Conservation (phyloP, 2,888 invertebrate genomes). For the Drosophila kambysellisi region DNA sequence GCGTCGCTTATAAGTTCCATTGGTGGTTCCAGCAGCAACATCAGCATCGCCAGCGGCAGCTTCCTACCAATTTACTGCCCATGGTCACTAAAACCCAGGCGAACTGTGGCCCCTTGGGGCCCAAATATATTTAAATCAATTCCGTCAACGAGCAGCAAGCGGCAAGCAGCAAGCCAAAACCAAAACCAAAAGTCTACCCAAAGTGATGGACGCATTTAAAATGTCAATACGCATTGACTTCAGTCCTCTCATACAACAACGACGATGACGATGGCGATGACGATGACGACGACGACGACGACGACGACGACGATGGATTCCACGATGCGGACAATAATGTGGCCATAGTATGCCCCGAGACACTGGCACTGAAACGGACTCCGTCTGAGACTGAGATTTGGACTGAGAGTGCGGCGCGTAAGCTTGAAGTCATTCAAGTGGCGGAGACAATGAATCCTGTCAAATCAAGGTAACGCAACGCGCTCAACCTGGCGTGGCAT, state of each 20-base stretch:
- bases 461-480: constrained; percentile 74
- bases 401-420: constrained; percentile 54
- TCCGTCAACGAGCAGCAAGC: constrained; percentile 58
- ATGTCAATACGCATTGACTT: constrained; percentile 82
- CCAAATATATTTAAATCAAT: constrained; percentile 82
- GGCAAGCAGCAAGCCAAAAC: constrained; percentile 20
- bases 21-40: constrained; percentile 13
- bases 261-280: constrained; percentile 2
- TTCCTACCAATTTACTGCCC: constrained; percentile 63
- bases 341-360: constrained; percentile 22
- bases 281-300: constrained; percentile 13
- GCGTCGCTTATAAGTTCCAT: constrained; percentile 70
- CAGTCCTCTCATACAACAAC: constrained; percentile 26
- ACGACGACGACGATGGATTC: constrained; percentile 26
- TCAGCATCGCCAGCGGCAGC: constrained; percentile 1
- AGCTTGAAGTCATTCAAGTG: constrained; percentile 78
- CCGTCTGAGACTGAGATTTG: constrained; percentile 3
- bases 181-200: constrained; percentile 48
- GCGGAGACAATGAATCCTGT: constrained; percentile 80
- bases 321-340: constrained; percentile 45
- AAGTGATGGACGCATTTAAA: constrained; percentile 84
- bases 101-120: constrained; percentile 58
- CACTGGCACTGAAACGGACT: constrained; percentile 21
- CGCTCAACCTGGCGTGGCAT: constrained; percentile 40
- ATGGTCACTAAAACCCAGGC: constrained; percentile 19